These are phyloP conservation scores for Poeciliopsis retropinna DNA, from an alignment of 2,113 vertebrate genomes.

Conservation along the genomic window DNA sequence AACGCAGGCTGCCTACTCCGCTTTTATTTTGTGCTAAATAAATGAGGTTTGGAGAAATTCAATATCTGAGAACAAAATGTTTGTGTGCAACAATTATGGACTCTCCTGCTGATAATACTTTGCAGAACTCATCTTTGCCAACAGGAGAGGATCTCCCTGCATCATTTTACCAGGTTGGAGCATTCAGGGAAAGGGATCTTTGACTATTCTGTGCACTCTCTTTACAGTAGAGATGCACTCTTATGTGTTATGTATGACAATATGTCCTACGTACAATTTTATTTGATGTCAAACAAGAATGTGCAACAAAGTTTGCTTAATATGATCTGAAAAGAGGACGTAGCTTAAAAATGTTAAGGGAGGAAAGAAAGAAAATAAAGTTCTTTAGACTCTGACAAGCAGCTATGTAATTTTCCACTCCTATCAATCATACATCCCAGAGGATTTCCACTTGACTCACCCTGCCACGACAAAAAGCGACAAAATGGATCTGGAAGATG, in stretches of 20 bases:
- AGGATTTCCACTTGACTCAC: too few species aligned
- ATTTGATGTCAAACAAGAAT: neutral
- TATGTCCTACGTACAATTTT: neutral
- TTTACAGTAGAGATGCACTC: neutral
- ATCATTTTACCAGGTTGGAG: neutral
- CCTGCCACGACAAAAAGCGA: too few species aligned
- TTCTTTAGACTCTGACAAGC: too few species aligned
- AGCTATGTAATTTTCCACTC: too few species aligned
- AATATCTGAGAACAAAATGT: neutral
- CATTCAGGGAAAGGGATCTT: neutral
- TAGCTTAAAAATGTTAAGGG: too few species aligned
- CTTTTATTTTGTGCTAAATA: constrained; percentile 12
- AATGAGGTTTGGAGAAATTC: neutral
- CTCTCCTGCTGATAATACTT: neutral
- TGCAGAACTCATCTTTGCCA: neutral
- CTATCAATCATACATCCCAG: too few species aligned
- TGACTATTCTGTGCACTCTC: neutral
- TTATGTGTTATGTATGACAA: neutral
- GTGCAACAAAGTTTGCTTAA: too few species aligned
- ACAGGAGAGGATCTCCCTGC: neutral
- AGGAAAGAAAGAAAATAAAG: too few species aligned
- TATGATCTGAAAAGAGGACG: too few species aligned
- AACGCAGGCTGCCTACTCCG: constrained; percentile 16
- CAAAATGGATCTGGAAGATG: too few species aligned
- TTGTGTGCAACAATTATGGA: neutral